phyloP scores from a whole-genome alignment of 2,113 vertebrate genomes.

The Chlorodrepanis virens region DNA sequence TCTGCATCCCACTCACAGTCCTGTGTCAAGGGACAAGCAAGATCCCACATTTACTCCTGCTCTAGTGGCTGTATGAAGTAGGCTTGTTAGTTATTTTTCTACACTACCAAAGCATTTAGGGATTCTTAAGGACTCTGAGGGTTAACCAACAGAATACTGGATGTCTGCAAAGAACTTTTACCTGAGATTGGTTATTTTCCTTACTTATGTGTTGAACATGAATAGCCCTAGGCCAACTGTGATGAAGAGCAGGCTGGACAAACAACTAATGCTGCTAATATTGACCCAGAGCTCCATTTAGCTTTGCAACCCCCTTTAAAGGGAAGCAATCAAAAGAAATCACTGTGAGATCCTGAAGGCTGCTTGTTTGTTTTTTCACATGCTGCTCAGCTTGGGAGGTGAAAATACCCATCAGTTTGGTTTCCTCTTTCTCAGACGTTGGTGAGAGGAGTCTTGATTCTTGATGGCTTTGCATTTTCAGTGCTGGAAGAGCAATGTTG shows the following conservation, averaged over 20 bases:
- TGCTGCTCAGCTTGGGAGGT: slow-evolving; percentile 30
- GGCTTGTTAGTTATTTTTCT: neutral
- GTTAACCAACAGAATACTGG: neutral
- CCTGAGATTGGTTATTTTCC: neutral
- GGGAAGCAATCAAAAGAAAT: slow-evolving; percentile 48
- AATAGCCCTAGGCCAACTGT: neutral
- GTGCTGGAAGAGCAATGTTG: neutral
- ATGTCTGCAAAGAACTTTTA: neutral
- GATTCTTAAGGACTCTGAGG: neutral
- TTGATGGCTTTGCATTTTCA: slow-evolving; percentile 11
- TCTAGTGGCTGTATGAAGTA: neutral
- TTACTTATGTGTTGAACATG: neutral
- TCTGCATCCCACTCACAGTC: neutral
- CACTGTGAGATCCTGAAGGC: neutral
- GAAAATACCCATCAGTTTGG: neutral
- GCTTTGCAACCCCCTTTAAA: neutral
- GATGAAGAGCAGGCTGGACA: slow-evolving; percentile 13
- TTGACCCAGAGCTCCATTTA: slow-evolving; percentile 14
- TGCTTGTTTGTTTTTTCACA: slow-evolving; percentile 56
- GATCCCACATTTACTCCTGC: neutral
- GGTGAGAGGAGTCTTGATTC: neutral
- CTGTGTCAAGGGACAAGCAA: neutral
- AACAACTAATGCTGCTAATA: slow-evolving; percentile 7
- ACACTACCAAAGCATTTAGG: neutral
- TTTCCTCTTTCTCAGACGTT: slow-evolving; percentile 40